phyloP scores from a whole-genome alignment of 2,797 vertebrate species.

The Gouania willdenowi region DNA sequence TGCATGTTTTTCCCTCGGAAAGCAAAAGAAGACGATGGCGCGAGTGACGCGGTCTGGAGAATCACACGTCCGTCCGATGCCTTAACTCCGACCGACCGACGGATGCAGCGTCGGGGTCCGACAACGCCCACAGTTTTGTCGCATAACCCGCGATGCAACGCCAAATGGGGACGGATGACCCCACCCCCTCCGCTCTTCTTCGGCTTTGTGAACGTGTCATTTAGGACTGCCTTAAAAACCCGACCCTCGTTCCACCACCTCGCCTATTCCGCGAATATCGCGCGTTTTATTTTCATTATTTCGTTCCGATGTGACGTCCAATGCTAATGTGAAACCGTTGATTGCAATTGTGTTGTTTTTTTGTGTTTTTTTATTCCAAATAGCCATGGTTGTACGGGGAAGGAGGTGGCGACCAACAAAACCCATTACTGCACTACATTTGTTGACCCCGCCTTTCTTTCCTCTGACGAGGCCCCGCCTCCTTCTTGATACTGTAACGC shows the following conservation, averaged over 20 bases:
- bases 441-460: constrained; percentile 59
- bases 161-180: too few relatives aligned
- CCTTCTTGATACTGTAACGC: constrained; percentile 66
- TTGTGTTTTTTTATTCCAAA: constrained; percentile 55
- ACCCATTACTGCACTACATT: constrained; percentile 78
- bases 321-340: constrained; percentile 75
- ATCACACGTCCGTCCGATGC: constrained; percentile 69
- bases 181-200: constrained; percentile 5
- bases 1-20: too few relatives aligned
- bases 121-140: too few relatives aligned
- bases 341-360: constrained; percentile 28
- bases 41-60: constrained; percentile 42
- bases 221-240: constrained; percentile 67
- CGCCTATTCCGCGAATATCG: constrained; percentile 58
- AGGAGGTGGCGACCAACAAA: constrained; percentile 46
- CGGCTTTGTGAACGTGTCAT: too few relatives aligned
- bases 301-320: constrained; percentile 19
- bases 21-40: too few relatives aligned
- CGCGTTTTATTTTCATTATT: constrained; percentile 46
- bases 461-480: constrained; percentile 56
- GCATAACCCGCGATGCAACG: too few relatives aligned
- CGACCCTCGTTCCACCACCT: constrained; percentile 58
- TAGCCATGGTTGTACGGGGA: constrained; percentile 70
- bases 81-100: constrained; percentile 68
- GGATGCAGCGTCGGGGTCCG: constrained; percentile 13